Evolutionary conservation across 1,140 invertebrate genomes (phyloP), one percentile per base, ranked within the genome.

Genomic region (Thalassaphorura encarpata): DNA sequence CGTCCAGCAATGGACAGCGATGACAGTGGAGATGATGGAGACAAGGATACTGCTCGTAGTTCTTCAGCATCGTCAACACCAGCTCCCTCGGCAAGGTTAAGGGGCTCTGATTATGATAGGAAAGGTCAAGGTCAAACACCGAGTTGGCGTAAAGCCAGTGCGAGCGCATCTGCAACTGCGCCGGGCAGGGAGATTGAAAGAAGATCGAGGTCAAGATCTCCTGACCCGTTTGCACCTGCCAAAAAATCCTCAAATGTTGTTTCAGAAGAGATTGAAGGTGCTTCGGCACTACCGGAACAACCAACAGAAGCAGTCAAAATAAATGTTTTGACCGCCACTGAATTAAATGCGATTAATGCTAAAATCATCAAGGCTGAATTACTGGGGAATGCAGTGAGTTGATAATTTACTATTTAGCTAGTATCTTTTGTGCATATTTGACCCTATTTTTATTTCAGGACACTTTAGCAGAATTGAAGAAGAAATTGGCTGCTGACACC

Each of bases 291-390:
- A n/a, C 21, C 27, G 5, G 36, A 62, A 47, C n/a, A n/a, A n/a
- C n/a, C n/a, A n/a, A 26, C 39, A 48, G 33, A 56, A 60, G 19
- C 27, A 43, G 42, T 36, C 48, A 26, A 31, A 52, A 19, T 72
- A 19, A 54, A 52, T 33, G 54, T 76, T 62, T 61, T 81, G 18
- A 80, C 81, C 29, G 83, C 90, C 70, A 80, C 85, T 67, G 84
- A 94, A 69, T 81, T 93, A 76, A 95, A 95, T 74, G 80, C 83
- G 61, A 67, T 97, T 13, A 87, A 81, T 21, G 88, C 90, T 16
- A 90, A 86, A 74, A 79, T 92, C 56, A 72, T 95, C 0, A 92
- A 91, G 75, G 91, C 91, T 27, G 89, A 95, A 78, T 80, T 92
- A 58, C 79, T 91, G 75, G 90, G 89, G 39, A 83, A 95, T 70